Conservation (phyloP, 2,797 vertebrate genomes). For the Petrocephalus schoutedeni region DNA sequence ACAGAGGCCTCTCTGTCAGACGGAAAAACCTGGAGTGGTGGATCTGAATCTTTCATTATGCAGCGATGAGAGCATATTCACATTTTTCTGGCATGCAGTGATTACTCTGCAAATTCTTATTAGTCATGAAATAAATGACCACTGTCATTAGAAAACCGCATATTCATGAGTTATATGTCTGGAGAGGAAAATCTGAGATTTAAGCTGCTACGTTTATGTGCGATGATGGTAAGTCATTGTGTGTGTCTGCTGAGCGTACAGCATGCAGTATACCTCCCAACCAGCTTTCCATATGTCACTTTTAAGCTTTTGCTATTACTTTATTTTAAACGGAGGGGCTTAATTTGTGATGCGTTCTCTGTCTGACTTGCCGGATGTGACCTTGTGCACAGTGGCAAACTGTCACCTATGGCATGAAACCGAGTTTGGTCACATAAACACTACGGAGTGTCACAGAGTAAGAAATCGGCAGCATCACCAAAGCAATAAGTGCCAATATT, state of each 20-base stretch:
- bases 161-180: not conserved
- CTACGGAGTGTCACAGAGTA: not conserved
- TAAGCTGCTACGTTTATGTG: not conserved
- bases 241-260: not conserved
- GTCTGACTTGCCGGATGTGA: not conserved
- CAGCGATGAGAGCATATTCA: not conserved
- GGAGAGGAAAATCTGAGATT: not conserved
- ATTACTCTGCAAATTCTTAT: not conserved
- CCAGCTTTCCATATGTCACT: not conserved
- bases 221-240: not conserved
- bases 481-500: not conserved
- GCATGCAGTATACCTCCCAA: not conserved
- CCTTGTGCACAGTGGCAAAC: not conserved
- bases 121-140: conserved; percentile 5
- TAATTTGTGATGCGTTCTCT: not conserved
- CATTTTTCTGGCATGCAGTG: not conserved
- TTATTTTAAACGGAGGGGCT: not conserved
- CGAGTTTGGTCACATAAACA: not conserved
- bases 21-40: not conserved
- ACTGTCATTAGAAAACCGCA: not conserved
- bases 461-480: not conserved
- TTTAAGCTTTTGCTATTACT: not conserved
- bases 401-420: not conserved
- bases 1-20: not conserved
- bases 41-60: not conserved